phyloP scores from a whole-genome alignment of 64 coral and sea anemone genomes.

The Porites australiensis region DNA sequence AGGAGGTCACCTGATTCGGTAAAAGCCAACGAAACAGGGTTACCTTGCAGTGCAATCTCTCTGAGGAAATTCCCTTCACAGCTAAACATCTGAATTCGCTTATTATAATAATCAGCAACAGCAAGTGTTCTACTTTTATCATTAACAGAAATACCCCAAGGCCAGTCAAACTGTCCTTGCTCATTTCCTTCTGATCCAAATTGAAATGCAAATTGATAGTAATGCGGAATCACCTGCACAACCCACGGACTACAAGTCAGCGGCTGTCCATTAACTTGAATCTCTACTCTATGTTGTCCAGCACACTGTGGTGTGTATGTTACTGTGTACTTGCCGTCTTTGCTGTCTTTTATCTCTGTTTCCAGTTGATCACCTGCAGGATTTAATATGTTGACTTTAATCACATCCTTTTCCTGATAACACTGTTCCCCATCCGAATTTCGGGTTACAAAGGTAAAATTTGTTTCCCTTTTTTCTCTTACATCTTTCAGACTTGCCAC shows the following conservation, averaged over 20 bases:
- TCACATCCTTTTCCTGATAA: neutral
- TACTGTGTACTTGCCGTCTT: slow-evolving; percentile 2
- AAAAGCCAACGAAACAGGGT: neutral
- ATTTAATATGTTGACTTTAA: neutral
- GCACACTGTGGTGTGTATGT: too few relatives aligned
- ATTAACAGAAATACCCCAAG: neutral
- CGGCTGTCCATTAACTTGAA: slow-evolving; percentile 5
- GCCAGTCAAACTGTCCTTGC: neutral
- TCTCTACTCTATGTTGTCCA: neutral
- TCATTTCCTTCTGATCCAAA: neutral
- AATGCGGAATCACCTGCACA: neutral
- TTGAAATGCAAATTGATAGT: neutral
- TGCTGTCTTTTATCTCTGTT: neutral
- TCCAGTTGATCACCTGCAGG: neutral
- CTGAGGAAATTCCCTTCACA: neutral
- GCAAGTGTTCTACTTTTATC: slow-evolving; percentile 23
- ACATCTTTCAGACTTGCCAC: neutral
- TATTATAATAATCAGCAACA: slow-evolving; percentile 43
- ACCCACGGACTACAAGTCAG: slow-evolving; percentile 16
- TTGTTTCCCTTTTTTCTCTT: neutral
- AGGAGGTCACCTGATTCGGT: neutral
- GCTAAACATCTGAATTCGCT: slow-evolving; percentile 43
- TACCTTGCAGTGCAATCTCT: neutral
- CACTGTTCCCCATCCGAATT: neutral
- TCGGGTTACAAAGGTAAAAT: neutral